Evolutionary conservation across 92 coral and sea anemone species (phyloP).

Genomic region (Parazoanthus swiftii): DNA sequence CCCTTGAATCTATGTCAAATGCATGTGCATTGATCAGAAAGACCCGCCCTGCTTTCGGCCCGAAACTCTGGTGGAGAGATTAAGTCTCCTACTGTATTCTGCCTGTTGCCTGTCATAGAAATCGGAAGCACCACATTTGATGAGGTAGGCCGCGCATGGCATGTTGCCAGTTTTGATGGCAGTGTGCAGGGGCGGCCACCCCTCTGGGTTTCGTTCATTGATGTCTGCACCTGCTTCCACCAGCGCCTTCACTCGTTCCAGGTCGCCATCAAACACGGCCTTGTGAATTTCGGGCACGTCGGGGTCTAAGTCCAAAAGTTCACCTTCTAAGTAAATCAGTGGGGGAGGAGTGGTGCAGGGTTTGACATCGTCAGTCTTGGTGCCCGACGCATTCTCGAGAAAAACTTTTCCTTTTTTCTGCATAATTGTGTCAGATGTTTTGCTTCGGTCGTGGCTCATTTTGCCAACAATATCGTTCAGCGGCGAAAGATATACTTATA

Average conservation of each 20-base stretch:
- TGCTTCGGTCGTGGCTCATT: background rate
- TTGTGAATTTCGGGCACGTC: constrained; percentile 37
- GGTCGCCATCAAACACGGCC: constrained; percentile 41
- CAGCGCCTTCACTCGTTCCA: constrained; percentile 29
- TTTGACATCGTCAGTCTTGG: constrained; percentile 1
- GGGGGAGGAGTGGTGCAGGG: constrained; percentile 25
- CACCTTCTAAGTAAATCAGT: constrained; percentile 35
- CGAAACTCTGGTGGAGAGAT: constrained; percentile 7
- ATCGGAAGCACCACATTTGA: constrained; percentile 38
- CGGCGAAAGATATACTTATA: background rate
- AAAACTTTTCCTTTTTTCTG: background rate
- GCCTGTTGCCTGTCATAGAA: constrained; percentile 39
- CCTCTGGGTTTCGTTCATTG: constrained; percentile 29
- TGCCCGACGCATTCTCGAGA: background rate
- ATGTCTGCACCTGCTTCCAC: constrained; percentile 41
- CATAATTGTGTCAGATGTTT: background rate
- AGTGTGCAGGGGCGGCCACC: constrained; percentile 40
- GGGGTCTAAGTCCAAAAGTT: constrained; percentile 32
- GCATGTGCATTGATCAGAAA: background rate
- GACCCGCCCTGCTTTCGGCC: constrained; percentile 16
- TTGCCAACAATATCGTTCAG: background rate
- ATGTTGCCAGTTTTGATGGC: constrained; percentile 39
- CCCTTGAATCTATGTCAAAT: background rate
- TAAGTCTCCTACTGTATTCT: constrained; percentile 23
- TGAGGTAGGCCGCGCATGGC: constrained; percentile 37